A percentile compares a stretch with the other conserved stretches of the same genome.
Conservation (phyloP, 1,140 invertebrate species). For the Varroa destructor region DNA sequence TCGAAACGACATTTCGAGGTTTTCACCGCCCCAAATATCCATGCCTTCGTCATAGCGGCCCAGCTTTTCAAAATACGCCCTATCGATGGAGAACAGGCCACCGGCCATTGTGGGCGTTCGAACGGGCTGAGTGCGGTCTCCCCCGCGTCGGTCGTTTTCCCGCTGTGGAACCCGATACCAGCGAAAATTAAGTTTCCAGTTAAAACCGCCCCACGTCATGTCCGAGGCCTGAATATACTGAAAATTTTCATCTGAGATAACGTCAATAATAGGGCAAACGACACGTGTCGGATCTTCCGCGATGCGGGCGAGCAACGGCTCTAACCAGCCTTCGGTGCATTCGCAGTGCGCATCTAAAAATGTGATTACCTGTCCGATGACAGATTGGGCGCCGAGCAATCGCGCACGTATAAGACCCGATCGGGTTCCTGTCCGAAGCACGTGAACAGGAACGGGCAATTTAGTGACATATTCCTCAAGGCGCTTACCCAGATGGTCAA, state of each 20-base stretch:
- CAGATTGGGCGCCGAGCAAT: conserved; percentile 74
- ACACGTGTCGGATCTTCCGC: conserved; percentile 79
- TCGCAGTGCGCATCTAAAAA: conserved; percentile 95
- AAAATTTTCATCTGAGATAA: conserved; percentile 93
- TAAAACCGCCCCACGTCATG: conserved; percentile 93
- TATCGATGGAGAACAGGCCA: conserved; percentile 88
- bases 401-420: conserved; percentile 85
- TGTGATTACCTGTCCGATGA: conserved; percentile 80
- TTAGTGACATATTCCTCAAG: conserved; percentile 76
- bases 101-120: conserved; percentile 97
- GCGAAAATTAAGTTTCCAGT: conserved; percentile 95
- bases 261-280: conserved; percentile 94
- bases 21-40: conserved; percentile 99
- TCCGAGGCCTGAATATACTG: conserved; percentile 78
- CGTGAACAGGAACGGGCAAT: conserved; percentile 57
- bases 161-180: conserved; percentile 88
- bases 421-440: conserved; percentile 70
- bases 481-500: conserved; percentile 72
- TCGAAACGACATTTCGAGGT: conserved; percentile 97
- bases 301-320: conserved; percentile 74
- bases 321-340: conserved; percentile 75
- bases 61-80: conserved; percentile 90
- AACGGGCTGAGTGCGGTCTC: conserved; percentile 74
- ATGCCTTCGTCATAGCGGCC: conserved; percentile 96
- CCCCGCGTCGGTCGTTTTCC: conserved; percentile 75